Base-by-base conservation (phyloP, 2,797 vertebrate species). In the Pseudocheirus occidentalis region DNA sequence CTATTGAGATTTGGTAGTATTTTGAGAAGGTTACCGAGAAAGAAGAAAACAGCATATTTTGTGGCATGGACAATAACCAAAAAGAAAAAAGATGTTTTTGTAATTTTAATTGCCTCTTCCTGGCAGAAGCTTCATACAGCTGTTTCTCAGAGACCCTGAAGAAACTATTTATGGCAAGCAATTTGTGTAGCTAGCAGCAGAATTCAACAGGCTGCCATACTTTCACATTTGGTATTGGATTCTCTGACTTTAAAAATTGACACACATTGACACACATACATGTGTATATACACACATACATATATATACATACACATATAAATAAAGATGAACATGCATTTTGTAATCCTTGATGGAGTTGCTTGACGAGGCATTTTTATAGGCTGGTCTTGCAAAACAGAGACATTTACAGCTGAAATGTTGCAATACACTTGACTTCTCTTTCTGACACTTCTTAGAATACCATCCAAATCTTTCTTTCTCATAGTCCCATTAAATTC, bases 71-170 rank as follows among this genome's bases (percentile, higher is more conserved):
- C 54, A 96, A 0, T 5, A 94, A 96, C 94, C 81, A 59, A 87
- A 91, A 97, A 98, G 97, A 93, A 66, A 0, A 93, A 58, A 0
- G 0, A 54, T 96, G 92, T 90, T 98, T 95, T 97, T 91, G 94
- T 0, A 0, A 59, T 97, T 98, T 97, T 95, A 95, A 97, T 97
- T 95, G 95, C 92, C 89, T 96, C 94, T 94, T 97, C 91, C 97
- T 97, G 97, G 93, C 97, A 97, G 96, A 97, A 97, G 94, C 97
- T 98, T 94, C 55, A 11, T 97, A 95, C 98, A 98, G 97, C 98
- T 98, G 98, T 18, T 0, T 98, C 97, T 97, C 96, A 96, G 96
- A 97, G 96, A 96, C 92, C 94, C 95, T 95, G 97, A 94, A 96
- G 96, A 96, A 97, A 62, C 96, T 98, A 95, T 98, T 98, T 97